Percentiles rank a stretch among this genome's conserved stretches.
These are phyloP conservation scores for Melanogrammus aeglefinus DNA, from an alignment of 2,797 vertebrate genomes.

Conservation along the genomic window DNA sequence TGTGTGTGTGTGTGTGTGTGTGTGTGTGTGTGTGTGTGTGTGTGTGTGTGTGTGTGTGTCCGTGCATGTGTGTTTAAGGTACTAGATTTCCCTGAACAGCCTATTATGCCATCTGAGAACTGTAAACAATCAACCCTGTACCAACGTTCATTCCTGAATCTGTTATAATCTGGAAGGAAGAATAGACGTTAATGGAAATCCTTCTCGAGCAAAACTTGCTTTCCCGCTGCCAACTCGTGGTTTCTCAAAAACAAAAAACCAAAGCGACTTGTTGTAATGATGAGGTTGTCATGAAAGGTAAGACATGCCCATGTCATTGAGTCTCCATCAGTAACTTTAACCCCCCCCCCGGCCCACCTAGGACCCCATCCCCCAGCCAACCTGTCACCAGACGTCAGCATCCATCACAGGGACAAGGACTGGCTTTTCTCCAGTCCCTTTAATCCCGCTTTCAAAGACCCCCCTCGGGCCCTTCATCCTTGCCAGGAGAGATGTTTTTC, in stretches of 20 bases:
- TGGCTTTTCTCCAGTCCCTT: no score
- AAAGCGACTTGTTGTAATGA: background rate
- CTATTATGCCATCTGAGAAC: constrained; percentile 19
- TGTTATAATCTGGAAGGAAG: background rate
- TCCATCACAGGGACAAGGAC: background rate
- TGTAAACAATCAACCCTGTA: constrained; percentile 34
- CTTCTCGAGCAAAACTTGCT: background rate
- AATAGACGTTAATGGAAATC: background rate
- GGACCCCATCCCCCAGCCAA: background rate
- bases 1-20: background rate
- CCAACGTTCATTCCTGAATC: background rate
- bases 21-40: background rate
- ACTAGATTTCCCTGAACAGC: constrained; percentile 67
- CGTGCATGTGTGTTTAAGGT: constrained; percentile 7
- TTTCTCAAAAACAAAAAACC: background rate
- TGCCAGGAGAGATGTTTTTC: no score
- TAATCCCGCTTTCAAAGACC: no score
- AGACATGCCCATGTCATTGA: background rate
- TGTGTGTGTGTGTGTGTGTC: background rate
- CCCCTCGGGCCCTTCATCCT: no score
- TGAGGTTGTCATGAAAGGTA: background rate
- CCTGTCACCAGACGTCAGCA: background rate
- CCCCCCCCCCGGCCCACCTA: background rate
- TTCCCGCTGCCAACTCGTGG: background rate
- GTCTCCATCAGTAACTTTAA: background rate